Percentiles rank a stretch among this genome's conserved stretches.
phyloP scores from a whole-genome alignment of 2,113 vertebrate species.

The Hippolais icterina region DNA sequence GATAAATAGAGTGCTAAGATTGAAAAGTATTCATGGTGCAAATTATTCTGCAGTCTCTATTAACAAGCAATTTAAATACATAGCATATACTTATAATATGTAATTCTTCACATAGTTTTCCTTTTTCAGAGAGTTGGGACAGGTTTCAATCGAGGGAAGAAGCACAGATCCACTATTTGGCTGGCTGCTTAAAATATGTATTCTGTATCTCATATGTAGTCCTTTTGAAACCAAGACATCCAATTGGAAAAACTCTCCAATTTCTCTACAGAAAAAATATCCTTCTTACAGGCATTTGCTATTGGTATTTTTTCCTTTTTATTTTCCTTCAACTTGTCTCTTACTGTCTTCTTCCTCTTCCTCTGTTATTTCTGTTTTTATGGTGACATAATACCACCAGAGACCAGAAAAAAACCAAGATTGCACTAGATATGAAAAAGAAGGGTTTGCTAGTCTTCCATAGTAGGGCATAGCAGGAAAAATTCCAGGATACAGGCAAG shows the following conservation, averaged over 20 bases:
- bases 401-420: neutral
- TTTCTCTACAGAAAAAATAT: neutral
- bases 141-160: neutral
- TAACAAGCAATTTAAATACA: neutral
- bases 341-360: neutral
- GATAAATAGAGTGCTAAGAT: neutral
- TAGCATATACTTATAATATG: neutral
- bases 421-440: neutral
- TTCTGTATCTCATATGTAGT: neutral
- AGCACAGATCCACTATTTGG: neutral
- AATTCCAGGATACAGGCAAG: neutral
- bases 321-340: neutral
- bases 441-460: neutral
- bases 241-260: neutral
- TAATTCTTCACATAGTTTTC: neutral
- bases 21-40: neutral
- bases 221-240: neutral
- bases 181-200: neutral
- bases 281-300: neutral
- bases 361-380: neutral
- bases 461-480: neutral
- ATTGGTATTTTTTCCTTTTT: too few relatives aligned
- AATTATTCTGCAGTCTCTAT: neutral
- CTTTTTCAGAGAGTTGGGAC: neutral
- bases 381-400: neutral